Percentiles rank a stretch among this genome's conserved stretches.
These are phyloP conservation scores for Lysiphlebus fabarum DNA, from an alignment of 1,140 invertebrate genomes.

Conservation along the genomic window DNA sequence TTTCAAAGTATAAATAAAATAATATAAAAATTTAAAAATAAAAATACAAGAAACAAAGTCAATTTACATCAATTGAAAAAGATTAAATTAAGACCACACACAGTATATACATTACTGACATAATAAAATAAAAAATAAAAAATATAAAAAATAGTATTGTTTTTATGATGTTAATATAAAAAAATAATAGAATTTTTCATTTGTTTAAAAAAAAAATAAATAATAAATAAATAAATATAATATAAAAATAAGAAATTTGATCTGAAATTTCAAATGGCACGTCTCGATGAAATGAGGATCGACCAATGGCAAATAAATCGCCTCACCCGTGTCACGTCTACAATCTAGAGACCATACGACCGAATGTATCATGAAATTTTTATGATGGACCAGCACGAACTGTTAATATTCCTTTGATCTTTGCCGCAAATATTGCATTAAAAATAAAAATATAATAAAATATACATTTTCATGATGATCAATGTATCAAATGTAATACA, in stretches of 20 bases:
- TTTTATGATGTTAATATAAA: not conserved
- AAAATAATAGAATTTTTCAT: not conserved
- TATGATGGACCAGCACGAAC: constrained; percentile 42
- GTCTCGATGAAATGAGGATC: constrained; percentile 53
- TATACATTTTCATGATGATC: no score
- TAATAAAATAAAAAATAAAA: not conserved
- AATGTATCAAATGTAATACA: no score
- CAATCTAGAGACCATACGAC: constrained; percentile 29
- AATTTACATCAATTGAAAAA: no score
- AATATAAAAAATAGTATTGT: not conserved
- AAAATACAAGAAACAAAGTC: no score
- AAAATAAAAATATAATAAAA: no score
- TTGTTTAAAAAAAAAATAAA: no score
- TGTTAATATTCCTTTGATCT: constrained; percentile 31
- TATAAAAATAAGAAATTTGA: constrained; percentile 12
- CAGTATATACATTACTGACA: no score
- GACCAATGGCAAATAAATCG: constrained; percentile 57
- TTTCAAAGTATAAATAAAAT: no score
- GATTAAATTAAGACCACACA: no score
- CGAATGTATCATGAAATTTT: constrained; percentile 36
- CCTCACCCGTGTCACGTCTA: constrained; percentile 53
- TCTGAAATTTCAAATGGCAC: constrained; percentile 34
- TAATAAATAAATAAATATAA: not conserved
- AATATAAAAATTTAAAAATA: no score
- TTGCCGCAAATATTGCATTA: constrained; percentile 17